phyloP scores from a whole-genome alignment of 2,113 vertebrate species.

The Saguinus midas region DNA sequence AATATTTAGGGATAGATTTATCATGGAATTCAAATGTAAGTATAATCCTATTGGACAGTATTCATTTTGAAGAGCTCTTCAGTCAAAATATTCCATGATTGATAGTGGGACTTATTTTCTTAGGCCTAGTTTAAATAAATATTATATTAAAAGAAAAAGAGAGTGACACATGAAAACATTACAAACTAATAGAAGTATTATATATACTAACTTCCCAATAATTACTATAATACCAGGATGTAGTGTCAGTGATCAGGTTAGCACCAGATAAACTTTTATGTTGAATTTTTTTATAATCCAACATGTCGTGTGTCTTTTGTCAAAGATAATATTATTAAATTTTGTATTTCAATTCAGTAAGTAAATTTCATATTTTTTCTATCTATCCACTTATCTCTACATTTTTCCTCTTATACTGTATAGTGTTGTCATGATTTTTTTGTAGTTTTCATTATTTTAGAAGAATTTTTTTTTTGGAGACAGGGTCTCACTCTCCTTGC shows the following conservation, averaged over 20 bases:
- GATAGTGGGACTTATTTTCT: not conserved
- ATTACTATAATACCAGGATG: not conserved
- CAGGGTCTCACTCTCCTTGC: too few relatives aligned
- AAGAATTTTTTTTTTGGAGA: not conserved
- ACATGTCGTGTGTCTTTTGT: not conserved
- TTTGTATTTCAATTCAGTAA: not conserved
- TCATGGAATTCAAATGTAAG: not conserved
- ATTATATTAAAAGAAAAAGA: not conserved
- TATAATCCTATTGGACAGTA: not conserved
- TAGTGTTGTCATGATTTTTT: not conserved
- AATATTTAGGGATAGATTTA: not conserved
- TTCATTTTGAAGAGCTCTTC: not conserved
- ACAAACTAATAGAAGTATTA: not conserved
- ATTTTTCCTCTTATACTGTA: slow-evolving; percentile 2
- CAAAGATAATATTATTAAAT: not conserved
- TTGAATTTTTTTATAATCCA: not conserved
- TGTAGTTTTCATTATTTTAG: not conserved
- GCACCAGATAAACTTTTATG: not conserved
- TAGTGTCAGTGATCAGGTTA: not conserved
- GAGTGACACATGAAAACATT: not conserved
- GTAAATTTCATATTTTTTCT: not conserved
- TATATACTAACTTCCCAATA: not conserved
- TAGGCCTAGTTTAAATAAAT: not conserved
- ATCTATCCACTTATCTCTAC: not conserved
- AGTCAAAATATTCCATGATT: not conserved